These are phyloP conservation scores for Harpalus rubripes DNA, from an alignment of 2,888 invertebrate genomes.

Conservation along the genomic window DNA sequence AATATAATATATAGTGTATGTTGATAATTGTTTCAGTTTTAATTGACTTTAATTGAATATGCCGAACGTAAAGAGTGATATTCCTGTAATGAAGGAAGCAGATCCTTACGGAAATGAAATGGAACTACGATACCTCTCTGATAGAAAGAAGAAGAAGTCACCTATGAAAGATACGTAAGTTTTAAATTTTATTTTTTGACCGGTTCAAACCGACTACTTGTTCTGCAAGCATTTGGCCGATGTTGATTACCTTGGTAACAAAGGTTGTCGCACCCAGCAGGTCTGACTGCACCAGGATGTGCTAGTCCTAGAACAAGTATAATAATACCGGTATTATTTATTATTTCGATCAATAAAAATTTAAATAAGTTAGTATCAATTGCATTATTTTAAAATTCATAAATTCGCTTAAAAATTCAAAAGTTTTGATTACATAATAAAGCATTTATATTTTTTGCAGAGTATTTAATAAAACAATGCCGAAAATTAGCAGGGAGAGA, in stretches of 20 bases:
- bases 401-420: no score
- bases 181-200: background rate
- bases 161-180: slow-evolving; percentile 46
- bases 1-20: background rate
- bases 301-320: no score
- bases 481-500: slow-evolving; percentile 51
- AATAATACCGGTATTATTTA: no score
- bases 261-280: no score
- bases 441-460: slow-evolving; percentile 15
- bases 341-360: no score
- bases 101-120: slow-evolving; percentile 26
- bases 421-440: background rate
- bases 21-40: slow-evolving; percentile 47
- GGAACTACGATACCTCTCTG: background rate
- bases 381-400: background rate
- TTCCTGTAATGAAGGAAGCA: slow-evolving; percentile 19
- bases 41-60: slow-evolving; percentile 58
- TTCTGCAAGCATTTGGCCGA: background rate
- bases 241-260: no score
- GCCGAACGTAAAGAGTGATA: slow-evolving; percentile 27
- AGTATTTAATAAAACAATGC: slow-evolving; percentile 8
- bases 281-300: no score
- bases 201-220: background rate
- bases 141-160: slow-evolving; percentile 18
- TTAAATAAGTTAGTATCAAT: background rate